Evolutionary conservation across 2,888 invertebrate species (phyloP), one percentile per base, ranked within the genome.

Genomic region (Latheticus oryzae): DNA sequence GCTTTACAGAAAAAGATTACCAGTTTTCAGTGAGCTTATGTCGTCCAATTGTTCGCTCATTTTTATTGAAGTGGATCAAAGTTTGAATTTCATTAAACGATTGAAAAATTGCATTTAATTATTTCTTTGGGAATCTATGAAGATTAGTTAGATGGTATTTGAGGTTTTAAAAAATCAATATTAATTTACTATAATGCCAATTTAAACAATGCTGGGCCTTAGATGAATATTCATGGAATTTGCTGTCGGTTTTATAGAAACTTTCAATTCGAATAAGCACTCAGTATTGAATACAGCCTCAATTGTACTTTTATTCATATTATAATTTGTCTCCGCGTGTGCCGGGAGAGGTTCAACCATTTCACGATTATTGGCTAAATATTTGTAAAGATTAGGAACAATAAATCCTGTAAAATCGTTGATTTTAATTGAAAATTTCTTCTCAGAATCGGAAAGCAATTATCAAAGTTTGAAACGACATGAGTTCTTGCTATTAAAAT

Each of bases 1-100:
- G 58, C 60, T 62, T 62, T 60, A 62, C 58, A 52, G 50, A 56
- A 55, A 62, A 60, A 59, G 58, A 56, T 59, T 58, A 57, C 56
- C 55, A 52, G 50, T 60, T 62, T 60, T 52, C 53, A 50, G 48
- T 24, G 40, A 48, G 48, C 55, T 55, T 53, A 60, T 57, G 62
- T 16, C 45, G 42, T 55, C 47, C 47, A 52, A 57, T 52, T 60
- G 53, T 50, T 47, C 48, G 26, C 52, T 38, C 53, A 61, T 43
- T 61, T 62, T 55, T 55, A 48, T 53, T 47, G 51, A 62, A 58
- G 52, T 56, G 56, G 23, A 45, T 52, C 26, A 40, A 23, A 32
- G 32, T 15, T 47, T 15, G 11, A 47, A 47, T 35, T n/a, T n/a
- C n/a, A n/a, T n/a, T 47, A 47, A 47, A 19, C 33, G n/a, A n/a